These are phyloP conservation scores for Syrista parreyssii DNA, from an alignment of 2,888 invertebrate genomes.

Conservation along the genomic window DNA sequence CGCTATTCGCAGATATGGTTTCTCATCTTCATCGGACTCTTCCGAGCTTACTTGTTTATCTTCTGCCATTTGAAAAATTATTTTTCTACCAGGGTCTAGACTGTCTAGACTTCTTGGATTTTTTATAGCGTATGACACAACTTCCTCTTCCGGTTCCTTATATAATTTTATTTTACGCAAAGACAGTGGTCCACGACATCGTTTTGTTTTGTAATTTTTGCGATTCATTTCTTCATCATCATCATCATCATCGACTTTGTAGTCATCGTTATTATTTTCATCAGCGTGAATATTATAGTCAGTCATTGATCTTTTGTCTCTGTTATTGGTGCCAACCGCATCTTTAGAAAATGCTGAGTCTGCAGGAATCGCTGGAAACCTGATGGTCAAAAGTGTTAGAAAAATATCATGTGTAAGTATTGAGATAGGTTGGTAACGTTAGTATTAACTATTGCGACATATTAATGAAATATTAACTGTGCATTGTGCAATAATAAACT, in stretches of 20 bases:
- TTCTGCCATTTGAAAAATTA: background rate
- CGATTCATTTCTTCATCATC: conserved; percentile 9
- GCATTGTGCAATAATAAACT: background rate
- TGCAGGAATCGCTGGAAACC: background rate
- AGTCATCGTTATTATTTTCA: background rate
- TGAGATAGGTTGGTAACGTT: background rate
- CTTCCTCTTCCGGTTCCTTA: background rate
- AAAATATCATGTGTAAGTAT: background rate
- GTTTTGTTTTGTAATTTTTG: background rate
- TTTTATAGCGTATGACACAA: background rate
- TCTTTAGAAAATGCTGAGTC: background rate
- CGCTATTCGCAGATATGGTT: conserved; percentile 13
- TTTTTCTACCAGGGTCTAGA: background rate
- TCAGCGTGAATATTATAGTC: background rate
- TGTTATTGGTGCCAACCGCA: background rate
- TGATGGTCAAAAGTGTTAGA: background rate
- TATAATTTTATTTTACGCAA: background rate
- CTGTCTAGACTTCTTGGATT: background rate
- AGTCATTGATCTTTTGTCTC: background rate
- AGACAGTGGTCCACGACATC: background rate
- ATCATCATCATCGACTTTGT: conserved; percentile 11
- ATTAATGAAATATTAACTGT: background rate
- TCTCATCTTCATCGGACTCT: background rate
- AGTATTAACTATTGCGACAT: background rate
- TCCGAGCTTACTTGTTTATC: background rate